Evolutionary conservation across 2,888 invertebrate genomes (phyloP).

Genomic region (Pseudeuparius sepicola): DNA sequence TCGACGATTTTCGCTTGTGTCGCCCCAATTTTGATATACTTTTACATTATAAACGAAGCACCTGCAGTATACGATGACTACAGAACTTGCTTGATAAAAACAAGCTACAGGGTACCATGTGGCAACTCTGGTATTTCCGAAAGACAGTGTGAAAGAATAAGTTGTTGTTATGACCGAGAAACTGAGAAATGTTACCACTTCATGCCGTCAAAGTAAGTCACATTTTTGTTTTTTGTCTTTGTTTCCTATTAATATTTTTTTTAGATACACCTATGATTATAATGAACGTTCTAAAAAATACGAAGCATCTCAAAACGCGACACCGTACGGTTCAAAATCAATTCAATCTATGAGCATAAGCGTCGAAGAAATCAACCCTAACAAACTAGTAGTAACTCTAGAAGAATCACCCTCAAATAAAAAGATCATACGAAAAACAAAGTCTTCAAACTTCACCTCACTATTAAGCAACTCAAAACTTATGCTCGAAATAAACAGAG

Average conservation of each 20-base stretch:
- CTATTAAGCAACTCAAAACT: too few relatives aligned
- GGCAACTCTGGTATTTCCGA: slow-evolving; percentile 28
- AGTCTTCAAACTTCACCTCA: too few relatives aligned
- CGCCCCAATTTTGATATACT: slow-evolving; percentile 27
- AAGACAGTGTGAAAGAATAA: slow-evolving; percentile 25
- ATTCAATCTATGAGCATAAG: slow-evolving; percentile 23
- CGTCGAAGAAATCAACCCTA: slow-evolving; percentile 23
- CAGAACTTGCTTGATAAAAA: slow-evolving; percentile 29
- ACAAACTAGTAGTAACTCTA: too few relatives aligned
- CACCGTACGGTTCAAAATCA: slow-evolving; percentile 25
- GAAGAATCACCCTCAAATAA: too few relatives aligned
- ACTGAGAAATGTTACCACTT: slow-evolving; percentile 32
- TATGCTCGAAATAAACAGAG: too few relatives aligned
- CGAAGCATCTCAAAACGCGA: slow-evolving; percentile 13
- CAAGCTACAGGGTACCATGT: slow-evolving; percentile 31
- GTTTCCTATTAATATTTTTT: too few relatives aligned
- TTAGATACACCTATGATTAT: too few relatives aligned
- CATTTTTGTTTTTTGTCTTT: too few relatives aligned
- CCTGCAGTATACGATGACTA: slow-evolving; percentile 13
- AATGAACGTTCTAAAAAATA: too few relatives aligned
- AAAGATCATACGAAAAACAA: too few relatives aligned
- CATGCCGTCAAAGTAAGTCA: slow-evolving; percentile 30
- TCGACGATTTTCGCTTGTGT: slow-evolving; percentile 22
- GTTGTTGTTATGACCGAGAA: slow-evolving; percentile 33
- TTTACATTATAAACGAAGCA: slow-evolving; percentile 23